Conservation (phyloP, 2,888 invertebrate genomes). For the Sepioteuthis lessoniana region DNA sequence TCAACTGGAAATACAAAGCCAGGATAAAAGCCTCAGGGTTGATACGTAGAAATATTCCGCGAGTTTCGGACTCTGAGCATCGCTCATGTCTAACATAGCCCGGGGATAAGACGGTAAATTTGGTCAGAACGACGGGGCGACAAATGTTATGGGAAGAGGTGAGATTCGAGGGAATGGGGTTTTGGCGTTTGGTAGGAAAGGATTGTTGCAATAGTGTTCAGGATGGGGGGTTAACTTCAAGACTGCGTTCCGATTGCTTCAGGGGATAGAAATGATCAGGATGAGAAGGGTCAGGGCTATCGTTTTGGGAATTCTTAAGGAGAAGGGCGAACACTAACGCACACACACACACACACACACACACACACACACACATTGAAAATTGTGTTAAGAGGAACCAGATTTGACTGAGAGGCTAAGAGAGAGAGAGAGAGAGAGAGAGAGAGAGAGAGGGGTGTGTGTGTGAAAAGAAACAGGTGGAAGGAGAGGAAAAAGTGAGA, state of each 20-base stretch:
- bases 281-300: neutral
- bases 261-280: slow-evolving; percentile 20
- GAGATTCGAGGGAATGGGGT: neutral
- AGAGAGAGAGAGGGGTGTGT: too few relatives aligned
- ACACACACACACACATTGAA: neutral
- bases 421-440: neutral
- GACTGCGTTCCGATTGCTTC: neutral
- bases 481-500: too few relatives aligned
- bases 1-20: neutral
- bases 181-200: neutral
- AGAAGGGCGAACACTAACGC: neutral
- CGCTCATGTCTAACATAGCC: slow-evolving; percentile 1
- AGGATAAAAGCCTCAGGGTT: neutral
- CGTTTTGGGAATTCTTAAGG: neutral
- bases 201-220: neutral
- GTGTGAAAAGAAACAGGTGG: too few relatives aligned
- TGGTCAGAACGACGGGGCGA: slow-evolving; percentile 11
- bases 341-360: neutral
- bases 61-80: neutral
- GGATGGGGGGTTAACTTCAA: neutral
- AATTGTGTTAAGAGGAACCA: neutral
- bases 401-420: neutral
- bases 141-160: neutral
- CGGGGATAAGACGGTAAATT: neutral
- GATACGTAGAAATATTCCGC: neutral